A percentile compares a stretch with the other conserved stretches of the same genome.
Evolutionary conservation across 2,888 invertebrate species (phyloP).

Genomic region (Dolomedes plantarius): DNA sequence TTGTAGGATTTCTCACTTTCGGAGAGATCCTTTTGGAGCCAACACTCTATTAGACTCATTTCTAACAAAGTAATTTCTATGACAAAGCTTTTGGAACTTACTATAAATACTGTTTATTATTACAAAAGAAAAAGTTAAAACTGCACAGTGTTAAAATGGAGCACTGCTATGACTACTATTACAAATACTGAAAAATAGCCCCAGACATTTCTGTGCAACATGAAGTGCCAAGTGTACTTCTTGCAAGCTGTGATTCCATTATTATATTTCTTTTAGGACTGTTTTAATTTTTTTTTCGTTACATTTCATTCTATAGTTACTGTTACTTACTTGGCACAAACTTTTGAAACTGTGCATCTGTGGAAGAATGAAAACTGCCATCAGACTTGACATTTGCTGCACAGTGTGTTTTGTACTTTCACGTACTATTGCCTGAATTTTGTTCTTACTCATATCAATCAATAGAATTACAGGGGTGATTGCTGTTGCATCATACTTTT

Average conservation of each 20-base stretch:
- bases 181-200: constrained; percentile 43
- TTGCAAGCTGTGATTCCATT: constrained; percentile 69
- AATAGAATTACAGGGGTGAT: neutral
- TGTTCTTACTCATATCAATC: neutral
- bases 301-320: constrained; percentile 51
- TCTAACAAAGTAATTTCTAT: constrained; percentile 69
- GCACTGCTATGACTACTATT: constrained; percentile 32
- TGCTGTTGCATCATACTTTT: neutral
- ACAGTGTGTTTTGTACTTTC: constrained; percentile 33
- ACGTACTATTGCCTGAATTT: constrained; percentile 5
- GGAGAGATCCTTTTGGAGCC: constrained; percentile 45
- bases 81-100: constrained; percentile 62
- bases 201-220: constrained; percentile 42
- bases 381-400: constrained; percentile 38
- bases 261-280: constrained; percentile 48
- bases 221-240: constrained; percentile 62
- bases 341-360: constrained; percentile 39
- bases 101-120: constrained; percentile 49
- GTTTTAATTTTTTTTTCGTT: constrained; percentile 47
- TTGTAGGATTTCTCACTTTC: constrained; percentile 22
- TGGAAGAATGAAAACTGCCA: constrained; percentile 55
- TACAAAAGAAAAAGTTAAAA: constrained; percentile 20
- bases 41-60: constrained; percentile 60
- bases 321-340: constrained; percentile 63
- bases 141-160: constrained; percentile 56